A percentile compares a stretch with the other conserved stretches of the same genome.
These are phyloP conservation scores for Napeogenes sylphis DNA, from an alignment of 2,888 invertebrate genomes.

Conservation along the genomic window DNA sequence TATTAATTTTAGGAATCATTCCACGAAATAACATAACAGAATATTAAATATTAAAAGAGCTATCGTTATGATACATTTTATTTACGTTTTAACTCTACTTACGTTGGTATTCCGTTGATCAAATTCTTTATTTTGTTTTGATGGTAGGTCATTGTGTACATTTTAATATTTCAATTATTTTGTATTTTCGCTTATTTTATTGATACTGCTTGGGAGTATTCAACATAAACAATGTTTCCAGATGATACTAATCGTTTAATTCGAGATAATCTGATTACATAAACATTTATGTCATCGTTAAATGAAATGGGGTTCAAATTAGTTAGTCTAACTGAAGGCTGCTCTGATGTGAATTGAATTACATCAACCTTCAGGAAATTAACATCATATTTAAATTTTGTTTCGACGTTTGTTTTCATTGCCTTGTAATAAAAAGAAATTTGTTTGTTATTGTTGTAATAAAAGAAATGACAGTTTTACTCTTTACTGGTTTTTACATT, in stretches of 20 bases:
- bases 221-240: too few species aligned
- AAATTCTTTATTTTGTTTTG: neutral
- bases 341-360: conserved; percentile 30
- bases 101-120: neutral
- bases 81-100: neutral
- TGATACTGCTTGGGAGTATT: too few species aligned
- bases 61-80: neutral
- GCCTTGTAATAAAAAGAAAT: too few species aligned
- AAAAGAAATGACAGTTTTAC: too few species aligned
- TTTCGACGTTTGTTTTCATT: too few species aligned
- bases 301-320: conserved; percentile 30
- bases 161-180: too few species aligned
- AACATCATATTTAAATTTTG: too few species aligned
- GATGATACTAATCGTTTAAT: too few species aligned
- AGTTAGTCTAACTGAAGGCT: conserved; percentile 22
- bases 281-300: conserved; percentile 31
- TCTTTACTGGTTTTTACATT: too few species aligned
- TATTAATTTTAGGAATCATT: conserved; percentile 14
- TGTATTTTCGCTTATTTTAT: too few species aligned
- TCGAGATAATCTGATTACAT: conserved; percentile 6
- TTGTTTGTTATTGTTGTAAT: too few species aligned
- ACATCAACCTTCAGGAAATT: conserved; percentile 8
- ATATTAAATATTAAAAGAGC: neutral
- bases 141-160: neutral
- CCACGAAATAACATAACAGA: conserved; percentile 7